Percentiles rank a stretch among this genome's conserved stretches.
Conservation (phyloP, 2,888 invertebrate genomes). For the Dynastes maya region DNA sequence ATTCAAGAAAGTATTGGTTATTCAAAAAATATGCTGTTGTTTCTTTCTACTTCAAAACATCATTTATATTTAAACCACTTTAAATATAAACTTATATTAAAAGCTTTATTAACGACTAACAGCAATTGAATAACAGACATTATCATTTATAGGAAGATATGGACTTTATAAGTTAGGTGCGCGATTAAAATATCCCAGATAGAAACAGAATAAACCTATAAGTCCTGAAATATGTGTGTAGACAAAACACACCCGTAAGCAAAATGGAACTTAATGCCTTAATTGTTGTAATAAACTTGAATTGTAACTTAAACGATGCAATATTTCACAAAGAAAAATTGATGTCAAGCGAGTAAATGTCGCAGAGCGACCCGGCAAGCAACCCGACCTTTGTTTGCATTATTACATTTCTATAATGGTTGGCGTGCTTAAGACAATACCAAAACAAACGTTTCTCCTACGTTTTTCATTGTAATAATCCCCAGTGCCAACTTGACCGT, state of each 20-base stretch:
- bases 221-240: neutral
- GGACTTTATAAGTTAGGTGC: too few relatives aligned
- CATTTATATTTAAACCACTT: too few relatives aligned
- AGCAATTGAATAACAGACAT: too few relatives aligned
- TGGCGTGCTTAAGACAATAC: slow-evolving; percentile 53
- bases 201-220: neutral
- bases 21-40: too few relatives aligned
- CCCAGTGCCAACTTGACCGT: slow-evolving; percentile 56
- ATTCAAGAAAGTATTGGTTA: too few relatives aligned
- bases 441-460: slow-evolving; percentile 53
- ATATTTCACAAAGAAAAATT: slow-evolving; percentile 48
- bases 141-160: too few relatives aligned
- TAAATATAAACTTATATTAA: too few relatives aligned
- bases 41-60: too few relatives aligned
- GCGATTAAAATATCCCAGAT: too few relatives aligned
- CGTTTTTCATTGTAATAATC: slow-evolving; percentile 54
- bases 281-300: slow-evolving; percentile 50
- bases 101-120: too few relatives aligned
- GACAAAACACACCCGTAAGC: neutral
- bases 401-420: slow-evolving; percentile 55
- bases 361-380: slow-evolving; percentile 21
- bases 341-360: slow-evolving; percentile 45
- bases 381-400: slow-evolving; percentile 54
- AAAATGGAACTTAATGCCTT: slow-evolving; percentile 31
- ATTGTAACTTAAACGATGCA: slow-evolving; percentile 44